Percentiles rank a stretch among this genome's conserved stretches.
Evolutionary conservation across 2,113 vertebrate genomes (phyloP).

Genomic region (Saccopteryx leptura): DNA sequence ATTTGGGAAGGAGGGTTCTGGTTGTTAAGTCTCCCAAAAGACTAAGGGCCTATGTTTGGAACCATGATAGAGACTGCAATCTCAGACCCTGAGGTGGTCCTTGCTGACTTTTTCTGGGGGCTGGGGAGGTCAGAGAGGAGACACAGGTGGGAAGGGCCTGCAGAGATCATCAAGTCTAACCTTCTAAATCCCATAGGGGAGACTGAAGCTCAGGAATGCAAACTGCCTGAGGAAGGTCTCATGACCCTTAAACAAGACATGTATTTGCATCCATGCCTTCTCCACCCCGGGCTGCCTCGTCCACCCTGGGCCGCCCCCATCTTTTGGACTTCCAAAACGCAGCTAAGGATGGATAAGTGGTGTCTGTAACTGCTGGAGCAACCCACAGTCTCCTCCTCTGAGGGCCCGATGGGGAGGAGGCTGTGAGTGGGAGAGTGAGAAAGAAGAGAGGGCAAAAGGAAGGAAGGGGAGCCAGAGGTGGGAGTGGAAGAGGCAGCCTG

Average conservation of each 20-base stretch:
- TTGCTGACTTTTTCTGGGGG: too few species aligned
- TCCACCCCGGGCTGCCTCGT: too few species aligned
- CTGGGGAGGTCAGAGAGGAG: neutral
- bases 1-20: neutral
- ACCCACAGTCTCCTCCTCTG: neutral
- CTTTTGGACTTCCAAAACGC: neutral
- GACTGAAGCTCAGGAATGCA: neutral
- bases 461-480: conserved; percentile 69
- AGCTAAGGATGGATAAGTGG: neutral
- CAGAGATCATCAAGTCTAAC: neutral
- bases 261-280: too few species aligned
- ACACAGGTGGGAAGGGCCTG: neutral
- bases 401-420: conserved; percentile 30
- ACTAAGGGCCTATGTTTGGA: neutral
- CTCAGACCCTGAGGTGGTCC: neutral
- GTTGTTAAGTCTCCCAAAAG: neutral
- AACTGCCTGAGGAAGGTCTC: neutral
- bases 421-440: neutral
- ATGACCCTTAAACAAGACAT: neutral
- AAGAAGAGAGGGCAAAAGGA: conserved; percentile 67
- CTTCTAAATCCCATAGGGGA: neutral
- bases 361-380: neutral
- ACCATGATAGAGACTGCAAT: neutral
- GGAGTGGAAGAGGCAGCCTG: conserved; percentile 75
- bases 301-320: neutral